Percentiles rank a stretch among this genome's conserved stretches.
Evolutionary conservation across 2,888 invertebrate genomes (phyloP).

Genomic region (Apeira syringaria): DNA sequence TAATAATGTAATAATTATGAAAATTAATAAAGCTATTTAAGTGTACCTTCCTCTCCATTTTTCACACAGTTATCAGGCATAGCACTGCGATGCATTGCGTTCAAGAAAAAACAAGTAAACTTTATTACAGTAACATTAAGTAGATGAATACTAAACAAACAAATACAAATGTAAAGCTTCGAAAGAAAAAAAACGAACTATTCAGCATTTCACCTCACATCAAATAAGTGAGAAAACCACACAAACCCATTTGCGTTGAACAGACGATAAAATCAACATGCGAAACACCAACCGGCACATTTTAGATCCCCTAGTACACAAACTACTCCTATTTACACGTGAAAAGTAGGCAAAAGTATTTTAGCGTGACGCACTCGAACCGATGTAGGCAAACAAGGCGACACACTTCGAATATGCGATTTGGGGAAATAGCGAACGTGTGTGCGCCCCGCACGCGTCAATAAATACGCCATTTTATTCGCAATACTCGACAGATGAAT

Average conservation of each 20-base stretch:
- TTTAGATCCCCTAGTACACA: background rate
- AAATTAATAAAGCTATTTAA: no score
- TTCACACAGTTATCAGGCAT: no score
- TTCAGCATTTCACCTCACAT: no score
- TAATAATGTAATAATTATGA: no score
- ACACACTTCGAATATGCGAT: conserved; percentile 39
- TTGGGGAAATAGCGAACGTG: conserved; percentile 36
- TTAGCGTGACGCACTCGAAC: conserved; percentile 25
- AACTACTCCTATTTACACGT: conserved; percentile 9
- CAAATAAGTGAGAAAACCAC: no score
- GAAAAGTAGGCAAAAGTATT: conserved; percentile 17
- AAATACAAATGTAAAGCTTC: no score
- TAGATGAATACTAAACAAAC: no score
- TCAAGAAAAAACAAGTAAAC: no score
- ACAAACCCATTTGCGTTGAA: background rate
- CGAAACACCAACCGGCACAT: background rate
- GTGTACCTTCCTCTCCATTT: no score
- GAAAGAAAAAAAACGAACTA: no score
- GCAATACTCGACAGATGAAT: conserved; percentile 11
- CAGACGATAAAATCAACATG: background rate
- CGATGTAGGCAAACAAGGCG: conserved; percentile 36
- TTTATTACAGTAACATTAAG: no score
- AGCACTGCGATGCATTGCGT: no score
- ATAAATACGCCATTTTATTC: conserved; percentile 15
- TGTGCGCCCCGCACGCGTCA: conserved; percentile 22